Base-by-base conservation (phyloP, 2,113 vertebrate genomes). In the Turnix velox region DNA sequence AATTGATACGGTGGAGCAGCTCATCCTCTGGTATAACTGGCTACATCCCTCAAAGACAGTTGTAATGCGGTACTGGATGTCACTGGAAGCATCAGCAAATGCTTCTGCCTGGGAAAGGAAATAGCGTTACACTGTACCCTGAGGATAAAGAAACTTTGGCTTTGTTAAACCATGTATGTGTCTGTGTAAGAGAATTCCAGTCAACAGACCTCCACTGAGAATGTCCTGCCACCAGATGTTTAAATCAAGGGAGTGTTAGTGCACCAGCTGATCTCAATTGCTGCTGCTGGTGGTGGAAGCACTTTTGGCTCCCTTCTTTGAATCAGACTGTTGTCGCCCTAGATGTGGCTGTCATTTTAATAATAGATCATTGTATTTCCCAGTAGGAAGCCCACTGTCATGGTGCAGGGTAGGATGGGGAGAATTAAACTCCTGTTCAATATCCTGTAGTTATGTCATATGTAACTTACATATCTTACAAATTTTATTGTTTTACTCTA, bases 251-350 rank as follows among this genome's bases (percentile, higher is more conserved):
- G 92, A 61, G 75, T 95, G 90, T 81, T 74, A 90, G 79, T 30
- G 77, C 82, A 93, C 96, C 96, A 96, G 95, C 92, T 97, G 96
- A 97, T 94, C 82, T 69, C 95, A 96, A 94, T 97, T 96, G 96
- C 84, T 94, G 76, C 1, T 69, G 67, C 75, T 86, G 75, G 65
- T 40, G 35, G 86, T 40, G 48, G 88, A 95, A 77, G 76, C 31
- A 0, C 68, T 97, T 96, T 37, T 84, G 87, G 68, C 88, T 93
- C 78, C 68, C 66, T 40, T 61, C 76, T 93, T 83, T 93, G 90
- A 97, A 92, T 87, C 51, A 82, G 78, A 66, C 90, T 96, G 93
- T 62, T 93, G 90, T 90, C 92, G 95, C 81, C 65, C 86, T 95
- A 94, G 87, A 94, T 92, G 94, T 94, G 87, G 81, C 92, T 96